Evolutionary conservation across 2,888 invertebrate genomes (phyloP).

Genomic region (Apotomis capreana): DNA sequence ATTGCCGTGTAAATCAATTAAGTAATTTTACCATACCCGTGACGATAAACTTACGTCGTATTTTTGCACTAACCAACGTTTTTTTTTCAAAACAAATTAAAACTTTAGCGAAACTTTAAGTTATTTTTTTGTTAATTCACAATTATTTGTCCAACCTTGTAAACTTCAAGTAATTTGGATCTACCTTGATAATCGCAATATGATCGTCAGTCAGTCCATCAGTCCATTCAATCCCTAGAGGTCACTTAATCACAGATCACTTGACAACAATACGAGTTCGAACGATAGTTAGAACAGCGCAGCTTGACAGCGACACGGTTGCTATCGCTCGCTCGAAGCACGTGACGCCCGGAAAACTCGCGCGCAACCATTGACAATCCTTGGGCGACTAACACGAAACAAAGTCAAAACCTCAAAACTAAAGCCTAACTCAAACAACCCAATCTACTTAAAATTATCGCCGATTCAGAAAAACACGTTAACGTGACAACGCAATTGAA

Average conservation of each 20-base stretch:
- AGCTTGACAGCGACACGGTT: slow-evolving; percentile 49
- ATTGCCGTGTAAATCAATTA: slow-evolving; percentile 7
- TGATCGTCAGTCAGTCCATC: neutral
- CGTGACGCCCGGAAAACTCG: slow-evolving; percentile 62
- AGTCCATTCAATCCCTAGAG: neutral
- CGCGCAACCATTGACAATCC: slow-evolving; percentile 53
- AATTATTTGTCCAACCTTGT: too few species aligned
- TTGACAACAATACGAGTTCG: slow-evolving; percentile 12
- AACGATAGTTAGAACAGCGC: slow-evolving; percentile 47
- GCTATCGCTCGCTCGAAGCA: slow-evolving; percentile 50
- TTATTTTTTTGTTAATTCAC: too few species aligned
- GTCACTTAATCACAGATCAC: slow-evolving; percentile 6
- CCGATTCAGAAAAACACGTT: slow-evolving; percentile 53
- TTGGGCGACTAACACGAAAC: slow-evolving; percentile 50
- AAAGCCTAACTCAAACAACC: slow-evolving; percentile 18
- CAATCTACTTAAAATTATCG: slow-evolving; percentile 24
- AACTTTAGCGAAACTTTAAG: too few species aligned
- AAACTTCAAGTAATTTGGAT: too few species aligned
- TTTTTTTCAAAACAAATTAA: too few species aligned
- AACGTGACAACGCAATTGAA: slow-evolving; percentile 64
- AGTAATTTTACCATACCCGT: neutral
- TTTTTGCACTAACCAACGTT: neutral
- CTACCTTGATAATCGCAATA: neutral
- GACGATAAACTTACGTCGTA: neutral
- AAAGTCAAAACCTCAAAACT: neutral